phyloP scores from a whole-genome alignment of 1,140 invertebrate species.

The Diachasma alloeum region DNA sequence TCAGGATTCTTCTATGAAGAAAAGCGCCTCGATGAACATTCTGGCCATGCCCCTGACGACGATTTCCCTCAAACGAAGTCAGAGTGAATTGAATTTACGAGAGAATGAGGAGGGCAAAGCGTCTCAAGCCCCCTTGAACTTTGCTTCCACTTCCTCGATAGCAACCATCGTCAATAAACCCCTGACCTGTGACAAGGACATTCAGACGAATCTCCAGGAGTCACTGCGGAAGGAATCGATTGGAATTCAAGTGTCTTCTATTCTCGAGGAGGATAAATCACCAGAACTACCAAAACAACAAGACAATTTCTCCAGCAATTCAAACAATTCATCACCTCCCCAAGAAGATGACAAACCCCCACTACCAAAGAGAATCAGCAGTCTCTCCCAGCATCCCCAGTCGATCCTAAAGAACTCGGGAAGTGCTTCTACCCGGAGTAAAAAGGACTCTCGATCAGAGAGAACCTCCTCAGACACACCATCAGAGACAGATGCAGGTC shows the following conservation, averaged over 20 bases:
- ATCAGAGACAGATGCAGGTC: slow-evolving; percentile 51
- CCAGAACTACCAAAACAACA: neutral
- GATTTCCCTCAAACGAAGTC: slow-evolving; percentile 52
- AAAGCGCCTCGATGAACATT: slow-evolving; percentile 58
- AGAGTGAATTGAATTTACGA: slow-evolving; percentile 57
- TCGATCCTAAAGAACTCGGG: slow-evolving; percentile 52
- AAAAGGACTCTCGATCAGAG: slow-evolving; percentile 15
- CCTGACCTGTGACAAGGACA: slow-evolving; percentile 56
- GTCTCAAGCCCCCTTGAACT: slow-evolving; percentile 43
- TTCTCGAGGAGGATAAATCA: neutral
- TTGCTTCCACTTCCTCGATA: slow-evolving; percentile 60
- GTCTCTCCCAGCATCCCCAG: slow-evolving; percentile 43
- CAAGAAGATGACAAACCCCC: slow-evolving; percentile 51
- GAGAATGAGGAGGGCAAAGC: slow-evolving; percentile 43
- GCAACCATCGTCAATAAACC: slow-evolving; percentile 61
- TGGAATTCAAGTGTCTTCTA: slow-evolving; percentile 54
- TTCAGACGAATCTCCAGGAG: slow-evolving; percentile 51
- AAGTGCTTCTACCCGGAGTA: slow-evolving; percentile 37
- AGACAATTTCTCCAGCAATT: neutral
- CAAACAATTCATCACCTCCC: no score
- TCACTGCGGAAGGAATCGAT: slow-evolving; percentile 49
- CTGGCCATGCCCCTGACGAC: slow-evolving; percentile 36
- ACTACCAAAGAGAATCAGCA: slow-evolving; percentile 49
- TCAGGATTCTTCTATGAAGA: slow-evolving; percentile 42
- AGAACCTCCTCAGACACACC: neutral